phyloP scores from a whole-genome alignment of 2,888 invertebrate genomes.

The Acanthacorydalis orientalis region DNA sequence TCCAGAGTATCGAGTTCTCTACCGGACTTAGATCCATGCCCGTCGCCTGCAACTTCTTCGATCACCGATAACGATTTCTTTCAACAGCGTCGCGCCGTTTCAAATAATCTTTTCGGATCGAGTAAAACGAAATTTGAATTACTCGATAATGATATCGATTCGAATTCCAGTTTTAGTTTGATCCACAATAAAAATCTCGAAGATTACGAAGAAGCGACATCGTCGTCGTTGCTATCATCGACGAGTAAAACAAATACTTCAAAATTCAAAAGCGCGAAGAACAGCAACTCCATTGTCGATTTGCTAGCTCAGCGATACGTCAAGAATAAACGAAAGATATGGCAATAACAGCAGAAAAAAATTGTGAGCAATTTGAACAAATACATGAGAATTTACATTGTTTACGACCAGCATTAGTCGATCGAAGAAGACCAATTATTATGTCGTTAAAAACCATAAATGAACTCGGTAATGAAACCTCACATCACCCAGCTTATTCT shows the following conservation, averaged over 20 bases:
- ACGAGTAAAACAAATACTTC: constrained; percentile 25
- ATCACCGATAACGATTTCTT: constrained; percentile 29
- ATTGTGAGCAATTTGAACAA: too few species aligned
- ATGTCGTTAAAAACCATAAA: too few species aligned
- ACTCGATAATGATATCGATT: constrained; percentile 47
- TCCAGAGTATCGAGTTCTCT: constrained; percentile 57
- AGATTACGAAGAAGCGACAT: constrained; percentile 48
- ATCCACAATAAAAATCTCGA: constrained; percentile 31
- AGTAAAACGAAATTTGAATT: constrained; percentile 27
- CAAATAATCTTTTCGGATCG: not conserved
- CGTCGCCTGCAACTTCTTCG: constrained; percentile 46
- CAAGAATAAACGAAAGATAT: constrained; percentile 34
- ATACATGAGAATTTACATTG: too few species aligned
- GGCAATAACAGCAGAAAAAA: too few species aligned
- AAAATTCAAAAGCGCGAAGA: constrained; percentile 24
- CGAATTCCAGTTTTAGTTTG: constrained; percentile 44
- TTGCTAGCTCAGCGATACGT: constrained; percentile 49
- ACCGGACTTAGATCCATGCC: constrained; percentile 60
- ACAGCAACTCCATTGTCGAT: constrained; percentile 43
- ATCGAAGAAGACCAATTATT: too few species aligned
- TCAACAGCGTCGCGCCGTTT: not conserved
- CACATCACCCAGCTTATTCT: too few species aligned
- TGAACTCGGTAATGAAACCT: too few species aligned
- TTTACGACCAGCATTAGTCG: too few species aligned
- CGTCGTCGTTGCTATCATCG: constrained; percentile 46